Evolutionary conservation across 2,888 invertebrate genomes (phyloP).

Genomic region (Andrena camellia): DNA sequence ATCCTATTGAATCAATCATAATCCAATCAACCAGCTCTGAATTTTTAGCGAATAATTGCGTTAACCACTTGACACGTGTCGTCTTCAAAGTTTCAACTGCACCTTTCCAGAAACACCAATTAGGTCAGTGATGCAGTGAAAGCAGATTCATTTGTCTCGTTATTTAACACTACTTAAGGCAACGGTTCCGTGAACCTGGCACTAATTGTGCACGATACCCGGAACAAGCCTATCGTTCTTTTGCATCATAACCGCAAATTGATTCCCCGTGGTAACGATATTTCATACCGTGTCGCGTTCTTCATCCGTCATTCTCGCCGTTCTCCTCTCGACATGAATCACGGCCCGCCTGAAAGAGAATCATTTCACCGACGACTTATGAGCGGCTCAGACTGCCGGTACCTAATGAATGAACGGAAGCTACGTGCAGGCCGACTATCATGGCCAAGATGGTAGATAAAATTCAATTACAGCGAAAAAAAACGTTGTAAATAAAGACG

Average conservation of each 20-base stretch:
- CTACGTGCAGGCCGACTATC: constrained; percentile 58
- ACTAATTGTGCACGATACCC: constrained; percentile 42
- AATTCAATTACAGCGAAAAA: constrained; percentile 64
- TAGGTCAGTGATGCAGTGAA: neutral
- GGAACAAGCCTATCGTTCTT: constrained; percentile 44
- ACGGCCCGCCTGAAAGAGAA: constrained; percentile 45
- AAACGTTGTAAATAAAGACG: constrained; percentile 62
- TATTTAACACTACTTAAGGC: constrained; percentile 29
- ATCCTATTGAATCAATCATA: neutral
- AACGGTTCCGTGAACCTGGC: neutral
- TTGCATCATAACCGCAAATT: constrained; percentile 49
- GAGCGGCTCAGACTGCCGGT: constrained; percentile 49
- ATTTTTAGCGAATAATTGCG: neutral
- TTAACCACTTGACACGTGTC: neutral
- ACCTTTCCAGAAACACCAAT: neutral
- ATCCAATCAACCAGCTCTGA: neutral
- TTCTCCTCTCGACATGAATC: constrained; percentile 49
- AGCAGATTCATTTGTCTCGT: neutral
- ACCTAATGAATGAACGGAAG: constrained; percentile 69
- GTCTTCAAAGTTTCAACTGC: neutral
- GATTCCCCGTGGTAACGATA: constrained; percentile 54
- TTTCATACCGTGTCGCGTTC: constrained; percentile 60
- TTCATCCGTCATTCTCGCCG: constrained; percentile 58
- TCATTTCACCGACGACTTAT: constrained; percentile 62
- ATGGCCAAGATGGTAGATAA: constrained; percentile 64